Conservation (phyloP, 2,797 vertebrate genomes). For the Poeciliopsis infans region DNA sequence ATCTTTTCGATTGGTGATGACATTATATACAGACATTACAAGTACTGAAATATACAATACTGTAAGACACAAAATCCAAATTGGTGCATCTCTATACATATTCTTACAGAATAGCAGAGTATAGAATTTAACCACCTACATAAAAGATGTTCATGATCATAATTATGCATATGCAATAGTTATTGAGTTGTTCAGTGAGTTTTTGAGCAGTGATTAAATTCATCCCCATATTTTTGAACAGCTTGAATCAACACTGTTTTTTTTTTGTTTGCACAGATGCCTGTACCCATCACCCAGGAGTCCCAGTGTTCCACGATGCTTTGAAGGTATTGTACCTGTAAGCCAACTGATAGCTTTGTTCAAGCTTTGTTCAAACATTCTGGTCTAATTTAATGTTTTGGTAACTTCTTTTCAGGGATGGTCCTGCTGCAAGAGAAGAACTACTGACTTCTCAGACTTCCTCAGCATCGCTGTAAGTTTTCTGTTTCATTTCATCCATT, state of each 20-base stretch:
- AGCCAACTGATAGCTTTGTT: constrained; percentile 4
- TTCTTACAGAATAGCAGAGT: neutral
- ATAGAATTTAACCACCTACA: neutral
- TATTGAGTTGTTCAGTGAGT: neutral
- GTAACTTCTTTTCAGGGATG: constrained; percentile 85
- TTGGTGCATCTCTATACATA: neutral
- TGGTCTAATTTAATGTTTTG: constrained; percentile 27
- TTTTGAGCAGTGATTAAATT: neutral
- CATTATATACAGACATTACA: neutral
- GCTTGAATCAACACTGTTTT: constrained; percentile 23
- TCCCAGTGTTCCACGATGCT: constrained; percentile 97
- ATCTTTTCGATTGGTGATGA: neutral
- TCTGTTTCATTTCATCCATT: constrained; percentile 24
- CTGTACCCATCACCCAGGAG: constrained; percentile 94
- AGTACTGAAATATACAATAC: neutral
- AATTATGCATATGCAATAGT: neutral
- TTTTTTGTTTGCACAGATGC: constrained; percentile 76
- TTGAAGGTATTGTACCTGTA: constrained; percentile 85
- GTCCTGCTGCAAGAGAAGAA: constrained; percentile 98
- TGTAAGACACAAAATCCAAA: neutral
- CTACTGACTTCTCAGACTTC: constrained; percentile 98
- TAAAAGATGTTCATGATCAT: neutral
- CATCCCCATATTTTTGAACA: neutral
- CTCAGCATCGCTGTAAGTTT: constrained; percentile 91
- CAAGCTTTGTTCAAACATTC: constrained; percentile 11